Conservation (phyloP, 2,888 invertebrate genomes). For the Parnassius glacialis region DNA sequence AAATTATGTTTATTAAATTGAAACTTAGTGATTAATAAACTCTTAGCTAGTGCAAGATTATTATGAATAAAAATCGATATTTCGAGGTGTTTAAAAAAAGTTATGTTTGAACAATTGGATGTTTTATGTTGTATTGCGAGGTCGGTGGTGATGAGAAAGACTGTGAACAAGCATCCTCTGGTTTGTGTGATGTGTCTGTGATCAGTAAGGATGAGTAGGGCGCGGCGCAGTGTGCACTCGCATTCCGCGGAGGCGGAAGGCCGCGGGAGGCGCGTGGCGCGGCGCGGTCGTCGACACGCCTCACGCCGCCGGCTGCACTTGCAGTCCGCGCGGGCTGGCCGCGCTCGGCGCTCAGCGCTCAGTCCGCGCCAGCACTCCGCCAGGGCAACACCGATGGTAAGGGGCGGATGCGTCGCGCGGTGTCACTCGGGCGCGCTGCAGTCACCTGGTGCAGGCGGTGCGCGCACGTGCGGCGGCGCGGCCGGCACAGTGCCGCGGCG, state of each 20-base stretch:
- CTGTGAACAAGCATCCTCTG: no score
- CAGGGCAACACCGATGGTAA: constrained; percentile 53
- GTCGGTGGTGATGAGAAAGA: no score
- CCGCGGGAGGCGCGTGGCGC: constrained; percentile 33
- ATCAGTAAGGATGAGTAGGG: constrained; percentile 17
- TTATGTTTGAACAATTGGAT: no score
- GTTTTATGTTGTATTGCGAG: no score
- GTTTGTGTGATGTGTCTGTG: neutral
- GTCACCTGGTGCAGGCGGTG: constrained; percentile 42
- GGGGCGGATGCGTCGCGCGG: constrained; percentile 35
- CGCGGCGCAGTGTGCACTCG: constrained; percentile 14
- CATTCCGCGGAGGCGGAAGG: constrained; percentile 40
- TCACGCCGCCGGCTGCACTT: constrained; percentile 50
- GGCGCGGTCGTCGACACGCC: constrained; percentile 40
- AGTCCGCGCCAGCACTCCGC: constrained; percentile 67
- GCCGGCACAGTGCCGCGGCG: constrained; percentile 50
- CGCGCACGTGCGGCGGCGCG: constrained; percentile 44
- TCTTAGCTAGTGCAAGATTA: no score
- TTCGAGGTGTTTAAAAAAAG: no score
- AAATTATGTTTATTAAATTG: constrained; percentile 18
- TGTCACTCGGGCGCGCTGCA: constrained; percentile 46
- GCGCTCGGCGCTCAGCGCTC: constrained; percentile 38
- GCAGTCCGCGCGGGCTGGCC: constrained; percentile 40
- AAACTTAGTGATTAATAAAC: neutral
- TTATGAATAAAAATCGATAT: no score